Evolutionary conservation across 2,113 vertebrate genomes (phyloP).

Genomic region (Sardina pilchardus): DNA sequence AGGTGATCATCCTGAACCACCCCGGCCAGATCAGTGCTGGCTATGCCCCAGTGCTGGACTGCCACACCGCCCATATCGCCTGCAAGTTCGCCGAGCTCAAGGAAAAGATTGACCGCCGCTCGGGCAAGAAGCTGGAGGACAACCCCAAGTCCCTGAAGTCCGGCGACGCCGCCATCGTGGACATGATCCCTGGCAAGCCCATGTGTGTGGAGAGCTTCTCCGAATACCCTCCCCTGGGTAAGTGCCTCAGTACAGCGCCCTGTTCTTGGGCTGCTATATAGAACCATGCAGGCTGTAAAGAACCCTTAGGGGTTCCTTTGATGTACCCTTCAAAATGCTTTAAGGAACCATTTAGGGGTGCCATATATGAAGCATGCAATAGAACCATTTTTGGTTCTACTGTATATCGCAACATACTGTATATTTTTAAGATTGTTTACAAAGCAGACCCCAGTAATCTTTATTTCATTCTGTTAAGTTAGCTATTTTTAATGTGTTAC

Average conservation of each 20-base stretch:
- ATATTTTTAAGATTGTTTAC: too few species aligned
- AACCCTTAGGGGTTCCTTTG: too few species aligned
- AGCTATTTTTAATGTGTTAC: too few species aligned
- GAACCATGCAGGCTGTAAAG: too few species aligned
- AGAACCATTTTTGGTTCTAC: too few species aligned
- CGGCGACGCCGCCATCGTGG: slow-evolving; percentile 93
- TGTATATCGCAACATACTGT: too few species aligned
- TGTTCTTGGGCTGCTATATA: too few species aligned
- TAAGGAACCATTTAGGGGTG: too few species aligned
- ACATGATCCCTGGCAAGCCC: slow-evolving; percentile 96
- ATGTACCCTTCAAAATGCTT: too few species aligned
- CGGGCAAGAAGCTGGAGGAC: slow-evolving; percentile 96
- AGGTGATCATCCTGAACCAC: slow-evolving; percentile 98
- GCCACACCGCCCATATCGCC: slow-evolving; percentile 94
- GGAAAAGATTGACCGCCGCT: slow-evolving; percentile 95
- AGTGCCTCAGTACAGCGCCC: slow-evolving; percentile 54
- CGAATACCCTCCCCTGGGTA: slow-evolving; percentile 93
- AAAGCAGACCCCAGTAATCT: too few species aligned
- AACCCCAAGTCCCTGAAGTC: slow-evolving; percentile 93
- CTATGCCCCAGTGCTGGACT: slow-evolving; percentile 92
- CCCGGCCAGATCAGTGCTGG: slow-evolving; percentile 92
- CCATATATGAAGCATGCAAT: too few species aligned
- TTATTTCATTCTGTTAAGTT: too few species aligned
- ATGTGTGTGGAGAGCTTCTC: slow-evolving; percentile 99
- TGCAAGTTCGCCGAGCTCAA: slow-evolving; percentile 97